Percentiles rank a stretch among this genome's conserved stretches.
phyloP scores from a whole-genome alignment of 2,888 invertebrate species.

The Teleogryllus oceanicus region DNA sequence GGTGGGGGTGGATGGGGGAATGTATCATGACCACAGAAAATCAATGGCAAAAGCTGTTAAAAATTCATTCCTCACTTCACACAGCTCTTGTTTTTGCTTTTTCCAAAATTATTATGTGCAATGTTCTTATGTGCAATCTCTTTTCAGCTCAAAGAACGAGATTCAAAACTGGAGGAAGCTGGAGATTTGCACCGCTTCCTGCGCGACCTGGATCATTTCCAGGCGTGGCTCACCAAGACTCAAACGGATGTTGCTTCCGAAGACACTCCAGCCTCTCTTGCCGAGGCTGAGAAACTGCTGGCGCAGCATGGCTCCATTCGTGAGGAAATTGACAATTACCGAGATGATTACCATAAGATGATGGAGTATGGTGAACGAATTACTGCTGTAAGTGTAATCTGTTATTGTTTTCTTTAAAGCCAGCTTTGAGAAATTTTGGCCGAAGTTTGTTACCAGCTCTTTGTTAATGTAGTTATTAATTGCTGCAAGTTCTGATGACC shows the following conservation, averaged over 20 bases:
- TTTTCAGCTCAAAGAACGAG: conserved; percentile 86
- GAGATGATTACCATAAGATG: conserved; percentile 97
- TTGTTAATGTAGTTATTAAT: not conserved
- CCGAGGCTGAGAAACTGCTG: conserved; percentile 94
- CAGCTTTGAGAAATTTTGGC: too few relatives aligned
- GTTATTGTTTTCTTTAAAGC: not conserved
- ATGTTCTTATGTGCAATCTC: conserved; percentile 22
- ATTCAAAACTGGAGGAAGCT: conserved; percentile 96
- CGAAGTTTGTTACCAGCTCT: not conserved
- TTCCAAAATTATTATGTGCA: too few relatives aligned
- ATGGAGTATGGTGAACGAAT: conserved; percentile 98
- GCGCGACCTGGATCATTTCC: conserved; percentile 99
- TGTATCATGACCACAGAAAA: too few relatives aligned
- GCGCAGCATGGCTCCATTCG: conserved; percentile 97
- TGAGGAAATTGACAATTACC: conserved; percentile 99
- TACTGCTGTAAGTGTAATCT: conserved; percentile 61
- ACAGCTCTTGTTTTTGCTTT: too few relatives aligned
- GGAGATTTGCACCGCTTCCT: conserved; percentile 97
- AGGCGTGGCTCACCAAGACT: conserved; percentile 96
- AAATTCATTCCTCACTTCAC: too few relatives aligned
- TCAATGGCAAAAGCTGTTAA: too few relatives aligned
- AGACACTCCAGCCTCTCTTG: conserved; percentile 86
- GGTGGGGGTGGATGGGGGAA: too few relatives aligned
- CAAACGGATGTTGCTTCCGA: conserved; percentile 99
- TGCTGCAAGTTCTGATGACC: too few relatives aligned